Base-by-base conservation (phyloP, 2,113 vertebrate species). In the Nanorana parkeri region DNA sequence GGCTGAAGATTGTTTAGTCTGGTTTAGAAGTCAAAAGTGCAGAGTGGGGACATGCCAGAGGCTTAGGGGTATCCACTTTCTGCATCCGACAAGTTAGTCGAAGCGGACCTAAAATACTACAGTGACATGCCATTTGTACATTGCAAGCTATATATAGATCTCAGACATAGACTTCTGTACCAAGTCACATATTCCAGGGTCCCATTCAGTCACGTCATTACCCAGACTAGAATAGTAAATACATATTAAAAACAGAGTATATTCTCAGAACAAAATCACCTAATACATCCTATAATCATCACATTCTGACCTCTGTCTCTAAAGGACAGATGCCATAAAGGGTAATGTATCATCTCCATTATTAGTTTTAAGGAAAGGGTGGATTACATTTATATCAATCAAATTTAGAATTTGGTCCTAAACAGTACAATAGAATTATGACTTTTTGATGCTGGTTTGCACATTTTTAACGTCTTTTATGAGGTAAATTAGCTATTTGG, bases 1-100 rank as follows among this genome's bases (percentile, higher is more conserved):
- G 58, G 54, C 26, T 15, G 41, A 28, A 64, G 10, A 71, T 41
- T 81, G 78, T 81, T 72, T 81, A 81, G 78, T 81, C 78, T 80
- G 67, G 56, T 55, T 26, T 80, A 80, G 56, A 71, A 69, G 78
- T 80, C 78, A 80, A 80, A 80, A 80, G 78, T 71, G 78, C 78
- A 80, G 65, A 68, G 64, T 61, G 56, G 55, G 56, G 36, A 61
- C 56, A 72, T 72, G 78, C 58, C 67, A 63, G 78, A 41, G 68
- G 54, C 56, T 5, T 1, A 58, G 24, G 24, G 23, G 6, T 64
- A 72, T 81, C 68, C 32, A 29, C 17, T 81, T 79, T 72, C 58
- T 64, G 56, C 36, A 63, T 81, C 19, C 36, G 20, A 80, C 66
- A 52, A 51, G 20, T 36, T 51, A 55, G 54, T 28, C 23, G 28